Base-by-base conservation (phyloP, 1,140 invertebrate genomes). In the Dolichoris vasculosae region DNA sequence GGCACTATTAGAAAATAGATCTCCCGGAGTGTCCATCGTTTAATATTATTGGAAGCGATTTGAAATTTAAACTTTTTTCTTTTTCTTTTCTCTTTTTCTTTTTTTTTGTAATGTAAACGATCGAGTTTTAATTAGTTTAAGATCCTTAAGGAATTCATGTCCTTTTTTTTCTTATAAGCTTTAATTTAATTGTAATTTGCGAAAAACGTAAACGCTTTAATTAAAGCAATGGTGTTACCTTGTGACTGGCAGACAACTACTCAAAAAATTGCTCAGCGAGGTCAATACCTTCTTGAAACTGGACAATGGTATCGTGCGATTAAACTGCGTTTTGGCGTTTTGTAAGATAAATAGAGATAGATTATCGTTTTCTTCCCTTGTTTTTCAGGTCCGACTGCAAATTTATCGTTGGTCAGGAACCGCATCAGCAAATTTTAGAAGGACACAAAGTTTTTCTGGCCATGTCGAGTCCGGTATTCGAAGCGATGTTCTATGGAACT, bases 401-500 rank as follows among this genome's bases (percentile, higher is more conserved):
- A 38, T 97, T 97, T 89, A 92, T 97, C 82, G 96, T 97, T n/a
- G 97, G 97, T 1, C 94, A 95, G n/a, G 95, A 96, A 88, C 95
- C 96, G 0, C 95, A 96, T 89, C 96, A 96, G 88, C 94, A 96
- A 87, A 93, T 95, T 0, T 92, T 97, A 6, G 94, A 95, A 77
- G 96, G 95, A 0, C 97, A 98, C 90, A 97, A 97, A 90, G 90
- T 97, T 43, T 95, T 98, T 59, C 92, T 98, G 67, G 96, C 97
- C 0, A 97, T 97, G 96, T 95, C 96, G 0, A 97, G 96, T 88
- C 97, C 97, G 17, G 97, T 97, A 3, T 97, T 95, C 95, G 97
- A 95, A 94, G 96, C 94, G 87, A 97, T 93, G 97, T 97, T 97
- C 94, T 97, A 93, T 94, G 96, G 90, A 90, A 64, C 78, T 32